Percentiles rank a stretch among this genome's conserved stretches.
These are phyloP conservation scores for Amphipoea oculea DNA, from an alignment of 2,888 invertebrate genomes.

Conservation along the genomic window DNA sequence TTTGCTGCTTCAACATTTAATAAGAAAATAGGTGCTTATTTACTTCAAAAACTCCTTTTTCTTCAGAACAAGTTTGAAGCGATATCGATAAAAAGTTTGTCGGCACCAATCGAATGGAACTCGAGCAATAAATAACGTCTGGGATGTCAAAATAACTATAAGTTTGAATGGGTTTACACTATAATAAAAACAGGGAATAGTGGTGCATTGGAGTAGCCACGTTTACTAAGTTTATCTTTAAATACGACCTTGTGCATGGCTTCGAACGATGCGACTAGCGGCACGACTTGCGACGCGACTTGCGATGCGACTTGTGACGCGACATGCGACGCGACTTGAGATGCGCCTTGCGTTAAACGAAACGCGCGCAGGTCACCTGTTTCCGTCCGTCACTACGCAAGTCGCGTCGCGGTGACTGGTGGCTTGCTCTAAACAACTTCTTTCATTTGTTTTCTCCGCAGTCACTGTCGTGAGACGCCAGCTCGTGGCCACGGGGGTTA, in stretches of 20 bases:
- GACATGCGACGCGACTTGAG: no score
- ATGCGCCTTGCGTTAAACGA: no score
- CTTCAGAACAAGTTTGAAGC: slow-evolving; percentile 37
- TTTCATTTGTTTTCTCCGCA: background rate
- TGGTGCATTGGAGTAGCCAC: background rate
- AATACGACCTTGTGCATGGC: no score
- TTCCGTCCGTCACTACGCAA: background rate
- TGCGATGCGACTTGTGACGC: background rate
- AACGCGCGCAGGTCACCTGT: no score
- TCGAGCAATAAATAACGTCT: slow-evolving; percentile 31
- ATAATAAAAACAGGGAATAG: background rate
- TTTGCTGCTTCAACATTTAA: slow-evolving; percentile 18
- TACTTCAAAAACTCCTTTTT: slow-evolving; percentile 27
- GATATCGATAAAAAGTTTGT: slow-evolving; percentile 50
- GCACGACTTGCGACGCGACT: no score
- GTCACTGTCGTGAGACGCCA: background rate
- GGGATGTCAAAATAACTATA: slow-evolving; percentile 22
- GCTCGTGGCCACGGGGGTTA: background rate
- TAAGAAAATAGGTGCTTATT: slow-evolving; percentile 46
- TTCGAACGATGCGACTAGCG: no score
- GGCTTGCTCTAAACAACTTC: background rate
- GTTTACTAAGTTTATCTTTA: background rate
- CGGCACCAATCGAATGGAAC: slow-evolving; percentile 20
- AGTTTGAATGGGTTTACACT: slow-evolving; percentile 4
- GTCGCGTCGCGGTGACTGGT: background rate